These are phyloP conservation scores for Lepilemur septentrionalis DNA, from an alignment of 2,797 vertebrate species.

Conservation along the genomic window DNA sequence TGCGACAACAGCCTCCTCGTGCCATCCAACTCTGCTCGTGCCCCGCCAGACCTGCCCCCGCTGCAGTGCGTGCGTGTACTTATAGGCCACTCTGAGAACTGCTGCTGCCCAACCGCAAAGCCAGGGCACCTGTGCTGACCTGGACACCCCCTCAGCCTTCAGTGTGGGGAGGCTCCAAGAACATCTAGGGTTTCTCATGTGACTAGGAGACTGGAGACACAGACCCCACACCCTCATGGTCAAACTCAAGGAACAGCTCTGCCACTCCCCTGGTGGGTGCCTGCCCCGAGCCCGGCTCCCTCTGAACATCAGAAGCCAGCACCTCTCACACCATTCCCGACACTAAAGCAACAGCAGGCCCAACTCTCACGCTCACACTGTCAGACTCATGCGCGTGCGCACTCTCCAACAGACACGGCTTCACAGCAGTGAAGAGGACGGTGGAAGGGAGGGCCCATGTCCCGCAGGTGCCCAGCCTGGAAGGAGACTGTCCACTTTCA, in stretches of 20 bases:
- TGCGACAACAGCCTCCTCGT: not conserved
- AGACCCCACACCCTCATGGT: accelerated
- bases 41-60: not conserved
- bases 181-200: not conserved
- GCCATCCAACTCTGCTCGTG: too few relatives aligned
- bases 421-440: not conserved
- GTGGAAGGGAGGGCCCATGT: accelerated
- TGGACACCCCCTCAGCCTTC: too few relatives aligned
- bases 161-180: too few relatives aligned
- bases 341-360: not conserved
- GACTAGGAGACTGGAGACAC: not conserved
- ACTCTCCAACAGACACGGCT: not conserved
- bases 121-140: too few relatives aligned
- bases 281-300: not conserved
- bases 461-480: not conserved
- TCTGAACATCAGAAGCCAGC: not conserved
- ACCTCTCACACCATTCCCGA: not conserved
- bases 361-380: not conserved
- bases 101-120: not conserved
- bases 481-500: constrained; percentile 58
- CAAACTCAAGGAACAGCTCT: not conserved
- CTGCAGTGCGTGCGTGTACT: not conserved
- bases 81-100: not conserved
- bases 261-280: too few relatives aligned
- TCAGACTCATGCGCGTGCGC: too few relatives aligned